Evolutionary conservation across 2,888 invertebrate genomes (phyloP).

Genomic region (Synergus gifuensis): DNA sequence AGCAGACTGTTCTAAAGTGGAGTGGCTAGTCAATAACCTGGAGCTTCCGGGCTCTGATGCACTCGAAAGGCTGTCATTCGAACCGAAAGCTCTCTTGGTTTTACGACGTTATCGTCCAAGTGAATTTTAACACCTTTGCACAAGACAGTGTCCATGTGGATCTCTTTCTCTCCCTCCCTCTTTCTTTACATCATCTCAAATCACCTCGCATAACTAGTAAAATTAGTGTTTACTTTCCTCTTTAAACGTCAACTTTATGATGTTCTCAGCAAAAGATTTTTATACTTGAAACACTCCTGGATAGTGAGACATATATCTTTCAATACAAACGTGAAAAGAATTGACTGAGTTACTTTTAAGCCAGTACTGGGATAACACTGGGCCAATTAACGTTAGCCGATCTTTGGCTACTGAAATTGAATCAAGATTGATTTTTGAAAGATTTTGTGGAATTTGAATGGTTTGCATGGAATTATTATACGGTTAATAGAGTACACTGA

Average conservation of each 20-base stretch:
- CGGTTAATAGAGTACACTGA: too few species aligned
- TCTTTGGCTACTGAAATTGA: too few species aligned
- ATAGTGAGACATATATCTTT: too few species aligned
- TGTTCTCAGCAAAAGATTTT: background rate
- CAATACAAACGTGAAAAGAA: too few species aligned
- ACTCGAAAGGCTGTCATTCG: slow-evolving; percentile 74
- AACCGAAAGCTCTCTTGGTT: slow-evolving; percentile 71
- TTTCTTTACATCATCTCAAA: background rate
- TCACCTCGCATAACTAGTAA: background rate
- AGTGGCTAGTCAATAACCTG: slow-evolving; percentile 76
- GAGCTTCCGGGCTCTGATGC: slow-evolving; percentile 71
- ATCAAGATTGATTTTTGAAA: too few species aligned
- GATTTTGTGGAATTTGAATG: too few species aligned
- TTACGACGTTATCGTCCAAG: slow-evolving; percentile 71
- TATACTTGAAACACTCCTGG: background rate
- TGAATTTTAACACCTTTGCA: slow-evolving; percentile 65
- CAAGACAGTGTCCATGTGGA: slow-evolving; percentile 59
- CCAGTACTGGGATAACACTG: too few species aligned
- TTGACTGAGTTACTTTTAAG: too few species aligned
- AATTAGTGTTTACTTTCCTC: background rate
- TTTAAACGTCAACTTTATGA: background rate
- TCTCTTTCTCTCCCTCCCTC: background rate
- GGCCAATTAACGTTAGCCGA: too few species aligned
- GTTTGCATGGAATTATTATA: too few species aligned
- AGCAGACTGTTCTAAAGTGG: slow-evolving; percentile 66